Conservation (phyloP, 2,888 invertebrate genomes). For the Tenthredo scrophulariae region DNA sequence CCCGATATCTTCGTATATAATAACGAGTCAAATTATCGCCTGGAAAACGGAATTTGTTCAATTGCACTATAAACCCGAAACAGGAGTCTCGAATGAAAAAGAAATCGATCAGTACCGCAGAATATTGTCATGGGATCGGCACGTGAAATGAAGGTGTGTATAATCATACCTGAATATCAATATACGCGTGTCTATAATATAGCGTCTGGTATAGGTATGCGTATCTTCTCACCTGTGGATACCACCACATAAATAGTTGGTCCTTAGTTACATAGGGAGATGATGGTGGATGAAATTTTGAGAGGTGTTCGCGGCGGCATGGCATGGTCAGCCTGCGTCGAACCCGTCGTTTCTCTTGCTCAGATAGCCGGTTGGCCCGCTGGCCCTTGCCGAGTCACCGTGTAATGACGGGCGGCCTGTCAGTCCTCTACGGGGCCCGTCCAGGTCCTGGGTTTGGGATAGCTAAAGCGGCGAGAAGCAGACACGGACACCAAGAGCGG, state of each 20-base stretch:
- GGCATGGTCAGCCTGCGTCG: constrained; percentile 19
- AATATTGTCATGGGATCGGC: background rate
- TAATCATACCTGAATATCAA: background rate
- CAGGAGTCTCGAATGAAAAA: background rate
- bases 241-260: constrained; percentile 5
- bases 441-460: constrained; percentile 66
- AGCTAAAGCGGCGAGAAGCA: constrained; percentile 56
- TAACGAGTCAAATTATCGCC: no score
- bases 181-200: constrained; percentile 17
- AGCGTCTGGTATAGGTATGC: constrained; percentile 7
- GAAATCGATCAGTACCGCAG: background rate
- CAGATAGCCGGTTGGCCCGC: constrained; percentile 14
- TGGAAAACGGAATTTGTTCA: background rate
- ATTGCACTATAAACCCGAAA: background rate
- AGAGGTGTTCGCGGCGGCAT: constrained; percentile 48
- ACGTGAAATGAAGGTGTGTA: background rate
- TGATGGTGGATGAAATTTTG: constrained; percentile 1
- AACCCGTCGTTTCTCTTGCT: constrained; percentile 37
- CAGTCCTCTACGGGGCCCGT: constrained; percentile 65
- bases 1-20: no score
- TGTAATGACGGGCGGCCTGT: constrained; percentile 77
- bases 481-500: constrained; percentile 64
- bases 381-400: constrained; percentile 71
- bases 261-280: constrained; percentile 16
- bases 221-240: constrained; percentile 34